These are phyloP conservation scores for Drosophila helvetica DNA, from an alignment of 2,888 invertebrate species.

Conservation along the genomic window DNA sequence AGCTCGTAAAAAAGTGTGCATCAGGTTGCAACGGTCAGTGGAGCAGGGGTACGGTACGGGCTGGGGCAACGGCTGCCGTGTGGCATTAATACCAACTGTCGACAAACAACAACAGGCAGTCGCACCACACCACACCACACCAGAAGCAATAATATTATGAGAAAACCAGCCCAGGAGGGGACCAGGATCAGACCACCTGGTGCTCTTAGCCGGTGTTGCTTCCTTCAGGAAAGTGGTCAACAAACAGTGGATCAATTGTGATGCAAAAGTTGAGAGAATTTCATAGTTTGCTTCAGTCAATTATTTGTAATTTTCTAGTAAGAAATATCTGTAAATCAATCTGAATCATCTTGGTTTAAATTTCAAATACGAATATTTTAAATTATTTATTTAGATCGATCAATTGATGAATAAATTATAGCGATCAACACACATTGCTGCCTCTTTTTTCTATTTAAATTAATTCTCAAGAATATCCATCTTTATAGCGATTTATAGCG, in stretches of 20 bases:
- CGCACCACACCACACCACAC: not conserved
- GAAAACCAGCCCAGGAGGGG: constrained; percentile 22
- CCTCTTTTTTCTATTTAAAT: too few relatives aligned
- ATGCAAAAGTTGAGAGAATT: not conserved
- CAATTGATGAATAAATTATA: too few relatives aligned
- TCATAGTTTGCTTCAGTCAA: too few relatives aligned
- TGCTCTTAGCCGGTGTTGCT: constrained; percentile 43
- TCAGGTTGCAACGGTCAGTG: constrained; percentile 61
- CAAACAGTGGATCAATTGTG: constrained; percentile 46
- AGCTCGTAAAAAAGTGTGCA: constrained; percentile 74
- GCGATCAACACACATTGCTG: too few relatives aligned
- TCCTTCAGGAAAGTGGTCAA: constrained; percentile 13
- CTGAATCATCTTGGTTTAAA: too few relatives aligned
- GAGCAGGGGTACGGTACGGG: constrained; percentile 5
- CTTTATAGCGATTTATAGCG: not conserved
- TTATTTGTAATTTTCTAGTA: not conserved
- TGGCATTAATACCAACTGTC: constrained; percentile 77
- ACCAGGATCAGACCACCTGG: constrained; percentile 56
- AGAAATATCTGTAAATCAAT: too few relatives aligned
- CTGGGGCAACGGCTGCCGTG: constrained; percentile 33
- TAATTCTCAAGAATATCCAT: too few relatives aligned
- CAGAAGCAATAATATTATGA: constrained; percentile 38
- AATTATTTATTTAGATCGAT: too few relatives aligned
- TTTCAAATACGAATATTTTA: too few relatives aligned
- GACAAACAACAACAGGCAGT: constrained; percentile 62